Conservation (phyloP, 2,888 invertebrate genomes). For the Chesias legatella region DNA sequence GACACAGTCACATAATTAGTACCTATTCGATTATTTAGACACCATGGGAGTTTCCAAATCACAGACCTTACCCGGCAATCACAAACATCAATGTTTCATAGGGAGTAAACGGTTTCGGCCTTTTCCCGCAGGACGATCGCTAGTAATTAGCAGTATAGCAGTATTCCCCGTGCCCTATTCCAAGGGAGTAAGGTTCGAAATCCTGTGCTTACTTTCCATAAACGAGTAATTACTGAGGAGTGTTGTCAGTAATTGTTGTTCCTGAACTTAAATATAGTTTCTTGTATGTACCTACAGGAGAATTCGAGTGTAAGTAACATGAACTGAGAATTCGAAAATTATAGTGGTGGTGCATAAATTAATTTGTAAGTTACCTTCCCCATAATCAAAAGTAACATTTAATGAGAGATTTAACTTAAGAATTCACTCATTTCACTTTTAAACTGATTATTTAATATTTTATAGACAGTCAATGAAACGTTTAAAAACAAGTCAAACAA, state of each 20-base stretch:
- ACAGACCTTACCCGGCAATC: conserved; percentile 61
- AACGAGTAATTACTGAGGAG: conserved; percentile 62
- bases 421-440: too few relatives aligned
- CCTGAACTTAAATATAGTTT: conserved; percentile 44
- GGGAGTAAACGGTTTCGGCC: conserved; percentile 67
- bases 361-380: conserved; percentile 1
- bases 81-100: conserved; percentile 70
- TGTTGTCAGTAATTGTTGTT: conserved; percentile 68
- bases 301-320: conserved; percentile 31
- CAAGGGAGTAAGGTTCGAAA: conserved; percentile 29
- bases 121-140: conserved; percentile 62
- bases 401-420: too few relatives aligned
- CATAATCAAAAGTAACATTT: too few relatives aligned
- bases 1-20: conserved; percentile 24
- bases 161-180: conserved; percentile 32
- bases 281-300: conserved; percentile 28
- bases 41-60: conserved; percentile 58
- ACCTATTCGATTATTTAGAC: conserved; percentile 46
- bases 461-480: too few relatives aligned
- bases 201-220: conserved; percentile 20
- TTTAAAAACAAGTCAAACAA: too few relatives aligned
- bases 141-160: conserved; percentile 47
- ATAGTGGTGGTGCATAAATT: conserved; percentile 16
- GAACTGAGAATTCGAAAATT: conserved; percentile 40
- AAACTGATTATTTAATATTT: too few relatives aligned